phyloP scores from a whole-genome alignment of 2,797 vertebrate genomes.

The Tragopan temminckii region DNA sequence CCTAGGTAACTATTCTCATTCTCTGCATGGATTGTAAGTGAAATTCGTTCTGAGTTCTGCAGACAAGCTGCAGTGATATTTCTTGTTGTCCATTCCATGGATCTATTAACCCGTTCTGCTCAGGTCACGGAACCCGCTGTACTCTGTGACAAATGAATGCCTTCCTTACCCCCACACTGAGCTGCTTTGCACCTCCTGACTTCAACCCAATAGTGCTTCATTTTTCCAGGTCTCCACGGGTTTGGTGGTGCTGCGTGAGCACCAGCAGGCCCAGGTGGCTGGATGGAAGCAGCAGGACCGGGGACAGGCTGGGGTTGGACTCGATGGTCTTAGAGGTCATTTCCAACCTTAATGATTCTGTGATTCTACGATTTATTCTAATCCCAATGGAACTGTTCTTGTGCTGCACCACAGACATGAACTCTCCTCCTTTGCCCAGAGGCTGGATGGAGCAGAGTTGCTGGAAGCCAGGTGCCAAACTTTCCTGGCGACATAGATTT shows the following conservation, averaged over 20 bases:
- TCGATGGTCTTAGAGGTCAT: too few relatives aligned
- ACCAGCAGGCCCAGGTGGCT: not conserved
- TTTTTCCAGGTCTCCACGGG: not conserved
- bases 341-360: too few relatives aligned
- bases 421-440: not conserved
- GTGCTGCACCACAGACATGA: not conserved
- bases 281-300: not conserved
- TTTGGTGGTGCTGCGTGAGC: too few relatives aligned
- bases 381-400: not conserved
- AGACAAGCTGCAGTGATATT: not conserved
- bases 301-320: too few relatives aligned
- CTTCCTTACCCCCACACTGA: not conserved
- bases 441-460: not conserved
- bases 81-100: accelerated
- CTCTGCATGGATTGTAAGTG: not conserved
- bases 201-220: not conserved
- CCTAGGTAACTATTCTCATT: constrained; percentile 38
- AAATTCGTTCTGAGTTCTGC: not conserved
- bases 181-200: not conserved
- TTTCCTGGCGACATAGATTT: not conserved
- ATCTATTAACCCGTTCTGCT: not conserved
- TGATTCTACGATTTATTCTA: not conserved
- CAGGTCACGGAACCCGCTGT: too few relatives aligned
- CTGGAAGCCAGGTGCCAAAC: not conserved
- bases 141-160: not conserved